Evolutionary conservation across 2,113 vertebrate species (phyloP).

Genomic region (Leiothrix lutea): DNA sequence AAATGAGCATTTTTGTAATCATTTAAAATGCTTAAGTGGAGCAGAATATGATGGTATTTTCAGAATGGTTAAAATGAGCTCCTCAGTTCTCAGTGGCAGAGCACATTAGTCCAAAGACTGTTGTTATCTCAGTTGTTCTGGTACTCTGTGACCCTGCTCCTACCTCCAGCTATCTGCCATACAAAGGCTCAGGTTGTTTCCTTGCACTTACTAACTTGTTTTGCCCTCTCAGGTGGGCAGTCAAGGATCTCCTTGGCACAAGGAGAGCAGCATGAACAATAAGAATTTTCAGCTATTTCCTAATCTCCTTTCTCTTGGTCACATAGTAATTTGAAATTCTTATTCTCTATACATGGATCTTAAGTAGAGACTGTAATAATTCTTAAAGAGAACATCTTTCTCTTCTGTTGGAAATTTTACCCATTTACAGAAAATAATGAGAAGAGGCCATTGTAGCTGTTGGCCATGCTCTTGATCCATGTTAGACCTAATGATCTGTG

Average conservation of each 20-base stretch:
- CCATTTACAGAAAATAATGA: neutral
- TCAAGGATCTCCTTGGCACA: neutral
- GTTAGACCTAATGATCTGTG: constrained; percentile 16
- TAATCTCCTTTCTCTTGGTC: neutral
- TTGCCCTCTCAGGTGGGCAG: neutral
- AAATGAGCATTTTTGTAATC: neutral
- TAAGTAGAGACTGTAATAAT: neutral
- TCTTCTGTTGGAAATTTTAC: neutral
- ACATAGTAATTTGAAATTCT: neutral
- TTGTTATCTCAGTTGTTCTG: neutral
- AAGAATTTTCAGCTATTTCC: neutral
- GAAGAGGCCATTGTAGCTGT: neutral
- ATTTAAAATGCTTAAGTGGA: neutral
- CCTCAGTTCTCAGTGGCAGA: neutral
- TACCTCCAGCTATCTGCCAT: neutral
- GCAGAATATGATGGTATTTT: neutral
- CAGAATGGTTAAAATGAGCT: neutral
- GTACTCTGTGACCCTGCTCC: neutral
- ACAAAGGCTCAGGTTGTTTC: neutral
- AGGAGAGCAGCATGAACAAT: neutral
- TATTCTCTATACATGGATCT: neutral
- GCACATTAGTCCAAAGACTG: neutral
- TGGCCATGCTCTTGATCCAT: neutral
- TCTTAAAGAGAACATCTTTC: neutral
- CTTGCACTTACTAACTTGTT: neutral